phyloP scores from a whole-genome alignment of 2,797 vertebrate species.

The Echiichthys vipera region DNA sequence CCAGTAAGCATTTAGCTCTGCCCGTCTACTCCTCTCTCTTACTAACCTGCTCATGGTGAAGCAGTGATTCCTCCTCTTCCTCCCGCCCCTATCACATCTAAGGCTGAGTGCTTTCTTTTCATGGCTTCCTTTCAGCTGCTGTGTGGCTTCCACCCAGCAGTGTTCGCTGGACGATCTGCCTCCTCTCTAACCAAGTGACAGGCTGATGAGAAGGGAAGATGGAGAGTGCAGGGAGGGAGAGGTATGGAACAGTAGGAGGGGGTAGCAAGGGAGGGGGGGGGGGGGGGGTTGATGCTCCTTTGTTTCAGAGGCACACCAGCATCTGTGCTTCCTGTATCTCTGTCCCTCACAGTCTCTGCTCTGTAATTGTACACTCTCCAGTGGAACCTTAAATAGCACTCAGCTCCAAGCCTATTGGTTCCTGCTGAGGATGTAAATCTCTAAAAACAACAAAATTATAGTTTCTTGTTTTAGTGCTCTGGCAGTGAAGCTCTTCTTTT shows the following conservation, averaged over 20 bases:
- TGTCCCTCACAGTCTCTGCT: background rate
- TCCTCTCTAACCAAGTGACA: background rate
- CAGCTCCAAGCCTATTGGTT: background rate
- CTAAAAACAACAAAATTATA: too few species aligned
- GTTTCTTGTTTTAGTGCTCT: too few species aligned
- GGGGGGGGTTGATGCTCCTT: constrained; percentile 46
- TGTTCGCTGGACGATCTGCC: constrained; percentile 13
- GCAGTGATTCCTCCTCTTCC: constrained; percentile 35
- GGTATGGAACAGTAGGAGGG: constrained; percentile 9
- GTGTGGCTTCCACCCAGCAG: constrained; percentile 18
- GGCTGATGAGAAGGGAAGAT: constrained; percentile 9
- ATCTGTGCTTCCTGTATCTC: constrained; percentile 15
- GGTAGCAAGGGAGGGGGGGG: constrained; percentile 1
- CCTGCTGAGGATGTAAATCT: background rate
- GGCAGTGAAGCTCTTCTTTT: too few species aligned
- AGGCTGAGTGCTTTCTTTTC: constrained; percentile 14
- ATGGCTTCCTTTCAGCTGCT: constrained; percentile 11
- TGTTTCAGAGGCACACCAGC: constrained; percentile 36
- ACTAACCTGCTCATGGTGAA: constrained; percentile 65
- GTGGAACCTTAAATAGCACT: background rate
- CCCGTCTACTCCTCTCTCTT: background rate
- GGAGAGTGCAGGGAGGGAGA: constrained; percentile 19
- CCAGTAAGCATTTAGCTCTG: background rate
- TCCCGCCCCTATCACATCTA: constrained; percentile 21
- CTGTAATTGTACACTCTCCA: background rate